phyloP scores from a whole-genome alignment of 2,888 invertebrate genomes.

The Ophion ventricosus region DNA sequence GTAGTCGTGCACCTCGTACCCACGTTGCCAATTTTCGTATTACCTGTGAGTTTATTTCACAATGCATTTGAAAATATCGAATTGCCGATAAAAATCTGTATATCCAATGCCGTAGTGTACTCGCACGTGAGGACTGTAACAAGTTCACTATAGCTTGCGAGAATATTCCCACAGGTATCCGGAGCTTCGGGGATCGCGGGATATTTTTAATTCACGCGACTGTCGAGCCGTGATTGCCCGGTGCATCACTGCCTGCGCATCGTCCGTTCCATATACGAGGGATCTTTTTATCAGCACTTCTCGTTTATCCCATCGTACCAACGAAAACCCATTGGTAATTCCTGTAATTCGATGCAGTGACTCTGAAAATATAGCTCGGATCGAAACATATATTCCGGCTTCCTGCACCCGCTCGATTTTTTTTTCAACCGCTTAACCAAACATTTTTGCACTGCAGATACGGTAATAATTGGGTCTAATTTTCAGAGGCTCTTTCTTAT shows the following conservation, averaged over 20 bases:
- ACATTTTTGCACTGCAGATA: constrained; percentile 2
- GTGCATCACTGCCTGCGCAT: not conserved
- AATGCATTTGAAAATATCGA: constrained; percentile 33
- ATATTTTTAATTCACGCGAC: constrained; percentile 58
- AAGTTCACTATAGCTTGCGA: constrained; percentile 9
- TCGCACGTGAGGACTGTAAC: not conserved
- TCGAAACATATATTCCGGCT: constrained; percentile 25
- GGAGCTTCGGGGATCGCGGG: constrained; percentile 36
- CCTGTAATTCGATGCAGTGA: constrained; percentile 62
- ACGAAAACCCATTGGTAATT: constrained; percentile 29
- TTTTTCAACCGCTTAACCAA: not conserved
- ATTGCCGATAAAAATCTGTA: constrained; percentile 13
- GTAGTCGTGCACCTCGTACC: constrained; percentile 7
- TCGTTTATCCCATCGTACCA: constrained; percentile 18
- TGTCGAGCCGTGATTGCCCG: constrained; percentile 25
- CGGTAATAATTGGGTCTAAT: not conserved
- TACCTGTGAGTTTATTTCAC: constrained; percentile 45
- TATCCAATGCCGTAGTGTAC: not conserved
- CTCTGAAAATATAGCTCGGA: constrained; percentile 38
- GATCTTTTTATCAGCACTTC: constrained; percentile 46
- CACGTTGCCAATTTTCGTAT: constrained; percentile 42
- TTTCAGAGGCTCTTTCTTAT: constrained; percentile 14
- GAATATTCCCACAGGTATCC: constrained; percentile 44
- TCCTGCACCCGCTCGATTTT: constrained; percentile 15
- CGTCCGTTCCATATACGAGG: not conserved